Percentiles rank a stretch among this genome's conserved stretches.
Conservation (phyloP, 2,888 invertebrate species). For the Xanthorhoe spadicearia region DNA sequence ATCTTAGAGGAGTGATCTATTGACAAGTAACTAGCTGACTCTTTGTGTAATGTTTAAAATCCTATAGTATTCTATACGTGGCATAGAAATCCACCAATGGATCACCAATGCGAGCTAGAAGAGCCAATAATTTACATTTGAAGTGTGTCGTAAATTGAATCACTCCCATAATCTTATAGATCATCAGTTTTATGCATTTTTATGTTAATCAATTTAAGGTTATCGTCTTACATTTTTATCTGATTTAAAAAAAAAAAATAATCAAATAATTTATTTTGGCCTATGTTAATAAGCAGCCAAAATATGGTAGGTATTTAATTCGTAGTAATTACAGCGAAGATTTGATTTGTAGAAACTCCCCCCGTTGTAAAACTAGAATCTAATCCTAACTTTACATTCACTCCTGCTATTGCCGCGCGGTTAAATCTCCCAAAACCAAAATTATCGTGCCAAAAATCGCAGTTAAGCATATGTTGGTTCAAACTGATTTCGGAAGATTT, state of each 20-base stretch:
- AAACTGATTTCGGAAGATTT: too few species aligned
- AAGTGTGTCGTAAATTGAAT: too few species aligned
- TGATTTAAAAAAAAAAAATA: neutral
- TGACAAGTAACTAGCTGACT: too few species aligned
- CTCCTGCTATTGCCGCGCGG: neutral
- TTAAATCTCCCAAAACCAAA: neutral
- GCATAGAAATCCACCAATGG: too few species aligned
- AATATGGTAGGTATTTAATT: too few species aligned
- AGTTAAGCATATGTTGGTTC: too few species aligned
- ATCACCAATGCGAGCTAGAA: too few species aligned
- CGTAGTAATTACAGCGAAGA: neutral
- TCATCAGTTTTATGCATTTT: conserved; percentile 12
- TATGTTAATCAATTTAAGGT: conserved; percentile 10
- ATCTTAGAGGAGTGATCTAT: too few species aligned
- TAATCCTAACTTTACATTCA: neutral
- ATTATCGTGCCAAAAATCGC: too few species aligned
- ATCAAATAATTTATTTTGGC: neutral
- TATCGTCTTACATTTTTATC: neutral
- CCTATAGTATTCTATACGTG: too few species aligned
- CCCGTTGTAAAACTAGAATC: neutral
- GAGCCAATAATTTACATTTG: too few species aligned
- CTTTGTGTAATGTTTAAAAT: too few species aligned
- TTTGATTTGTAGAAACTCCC: neutral
- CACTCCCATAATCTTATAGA: neutral
- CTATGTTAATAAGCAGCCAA: neutral